These are phyloP conservation scores for Oryzias javanicus DNA, from an alignment of 2,113 vertebrate genomes.

Conservation along the genomic window DNA sequence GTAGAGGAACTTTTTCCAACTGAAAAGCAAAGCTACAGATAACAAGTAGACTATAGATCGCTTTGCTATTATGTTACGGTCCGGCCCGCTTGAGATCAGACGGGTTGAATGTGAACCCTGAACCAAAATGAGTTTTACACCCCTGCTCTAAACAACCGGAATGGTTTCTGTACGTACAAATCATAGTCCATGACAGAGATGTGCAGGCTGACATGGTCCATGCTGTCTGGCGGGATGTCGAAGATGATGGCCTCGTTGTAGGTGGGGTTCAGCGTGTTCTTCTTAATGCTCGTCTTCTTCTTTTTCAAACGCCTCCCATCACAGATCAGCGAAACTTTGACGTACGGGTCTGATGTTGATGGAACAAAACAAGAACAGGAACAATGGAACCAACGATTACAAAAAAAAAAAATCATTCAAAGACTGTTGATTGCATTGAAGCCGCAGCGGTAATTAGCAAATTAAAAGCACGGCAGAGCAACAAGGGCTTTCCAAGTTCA, in stretches of 20 bases:
- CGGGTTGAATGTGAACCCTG: too few species aligned
- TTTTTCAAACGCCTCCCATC: slow-evolving; percentile 95
- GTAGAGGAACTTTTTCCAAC: too few species aligned
- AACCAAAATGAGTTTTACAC: too few species aligned
- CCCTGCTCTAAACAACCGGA: too few species aligned
- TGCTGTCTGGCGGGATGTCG: slow-evolving; percentile 96
- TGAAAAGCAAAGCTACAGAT: too few species aligned
- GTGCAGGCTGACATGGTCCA: slow-evolving; percentile 98
- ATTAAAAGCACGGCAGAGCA: too few species aligned
- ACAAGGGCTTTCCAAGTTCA: too few species aligned
- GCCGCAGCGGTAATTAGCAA: too few species aligned
- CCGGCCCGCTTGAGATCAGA: too few species aligned
- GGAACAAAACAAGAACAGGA: background rate
- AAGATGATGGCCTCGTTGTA: slow-evolving; percentile 99
- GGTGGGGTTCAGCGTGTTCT: slow-evolving; percentile 95
- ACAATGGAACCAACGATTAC: background rate
- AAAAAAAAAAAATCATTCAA: background rate
- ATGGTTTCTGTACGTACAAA: slow-evolving; percentile 74
- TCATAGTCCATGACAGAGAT: slow-evolving; percentile 99
- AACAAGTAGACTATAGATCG: too few species aligned
- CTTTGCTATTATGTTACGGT: too few species aligned
- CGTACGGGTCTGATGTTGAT: slow-evolving; percentile 85
- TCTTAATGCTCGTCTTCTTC: slow-evolving; percentile 98
- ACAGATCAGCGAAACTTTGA: slow-evolving; percentile 96
- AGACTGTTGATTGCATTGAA: background rate